phyloP scores from a whole-genome alignment of 2,113 vertebrate genomes.

The Xerus inauris region DNA sequence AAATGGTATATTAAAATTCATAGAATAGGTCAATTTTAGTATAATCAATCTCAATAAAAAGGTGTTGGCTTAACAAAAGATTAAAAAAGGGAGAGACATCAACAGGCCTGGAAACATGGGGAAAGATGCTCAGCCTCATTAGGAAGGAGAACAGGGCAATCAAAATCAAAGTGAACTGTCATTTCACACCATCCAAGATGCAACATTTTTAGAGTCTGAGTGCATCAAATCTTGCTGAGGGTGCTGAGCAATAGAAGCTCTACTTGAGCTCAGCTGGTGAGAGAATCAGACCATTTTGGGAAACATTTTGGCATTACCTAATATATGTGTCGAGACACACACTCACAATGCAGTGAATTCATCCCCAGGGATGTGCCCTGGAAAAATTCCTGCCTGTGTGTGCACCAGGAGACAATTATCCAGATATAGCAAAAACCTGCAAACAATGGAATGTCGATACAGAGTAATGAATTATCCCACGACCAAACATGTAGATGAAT shows the following conservation, averaged over 20 bases:
- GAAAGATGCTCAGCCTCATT: background rate
- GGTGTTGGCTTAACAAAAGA: background rate
- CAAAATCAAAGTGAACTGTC: background rate
- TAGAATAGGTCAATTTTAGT: background rate
- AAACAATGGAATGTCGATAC: rapidly evolving
- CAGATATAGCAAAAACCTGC: background rate
- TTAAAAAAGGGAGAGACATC: background rate
- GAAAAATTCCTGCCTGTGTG: background rate
- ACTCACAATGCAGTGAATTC: background rate
- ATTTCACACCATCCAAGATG: background rate
- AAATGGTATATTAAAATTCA: background rate
- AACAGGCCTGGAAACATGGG: no score
- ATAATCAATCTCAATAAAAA: background rate
- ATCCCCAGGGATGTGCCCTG: background rate
- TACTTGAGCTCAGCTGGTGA: background rate
- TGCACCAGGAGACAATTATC: background rate
- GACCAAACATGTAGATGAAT: no score
- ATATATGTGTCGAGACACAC: background rate
- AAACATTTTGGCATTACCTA: background rate
- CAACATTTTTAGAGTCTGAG: background rate
- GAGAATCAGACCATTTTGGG: background rate
- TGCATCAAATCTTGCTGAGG: background rate
- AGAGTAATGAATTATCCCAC: background rate
- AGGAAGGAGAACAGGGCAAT: background rate
- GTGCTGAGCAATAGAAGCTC: background rate